Percentiles rank a stretch among this genome's conserved stretches.
Conservation (phyloP, 1,140 invertebrate species). For the Mercenaria mercenaria region DNA sequence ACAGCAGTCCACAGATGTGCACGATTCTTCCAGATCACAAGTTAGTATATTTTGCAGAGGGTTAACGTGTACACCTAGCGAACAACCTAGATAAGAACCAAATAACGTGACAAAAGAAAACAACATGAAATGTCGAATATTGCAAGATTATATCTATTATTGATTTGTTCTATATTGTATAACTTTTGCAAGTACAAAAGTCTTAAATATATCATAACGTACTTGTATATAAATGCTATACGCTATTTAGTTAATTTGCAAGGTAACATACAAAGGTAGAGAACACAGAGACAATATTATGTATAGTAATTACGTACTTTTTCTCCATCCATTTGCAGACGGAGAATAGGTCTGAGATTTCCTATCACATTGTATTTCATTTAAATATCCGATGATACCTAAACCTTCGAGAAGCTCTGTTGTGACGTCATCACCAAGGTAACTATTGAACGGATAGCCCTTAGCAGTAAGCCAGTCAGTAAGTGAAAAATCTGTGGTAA, state of each 20-base stretch:
- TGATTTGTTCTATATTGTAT: not conserved
- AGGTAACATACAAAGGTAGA: no score
- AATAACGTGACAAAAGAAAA: no score
- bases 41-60: conserved; percentile 18
- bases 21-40: conserved; percentile 25
- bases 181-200: not conserved
- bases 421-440: not conserved
- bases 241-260: not conserved
- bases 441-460: not conserved
- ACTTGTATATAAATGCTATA: not conserved
- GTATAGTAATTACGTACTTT: not conserved
- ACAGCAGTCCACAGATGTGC: conserved; percentile 46
- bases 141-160: no score
- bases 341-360: not conserved
- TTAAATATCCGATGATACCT: conserved; percentile 9
- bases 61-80: not conserved
- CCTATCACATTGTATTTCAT: conserved; percentile 9
- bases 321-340: conserved; percentile 27
- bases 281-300: not conserved
- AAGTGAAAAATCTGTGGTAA: conserved; percentile 25
- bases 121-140: no score
- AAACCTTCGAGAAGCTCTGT: conserved; percentile 25
- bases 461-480: not conserved
- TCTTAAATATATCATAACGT: not conserved
- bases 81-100: not conserved